Conservation (phyloP, 1,140 invertebrate genomes). For the Magallana gigas region DNA sequence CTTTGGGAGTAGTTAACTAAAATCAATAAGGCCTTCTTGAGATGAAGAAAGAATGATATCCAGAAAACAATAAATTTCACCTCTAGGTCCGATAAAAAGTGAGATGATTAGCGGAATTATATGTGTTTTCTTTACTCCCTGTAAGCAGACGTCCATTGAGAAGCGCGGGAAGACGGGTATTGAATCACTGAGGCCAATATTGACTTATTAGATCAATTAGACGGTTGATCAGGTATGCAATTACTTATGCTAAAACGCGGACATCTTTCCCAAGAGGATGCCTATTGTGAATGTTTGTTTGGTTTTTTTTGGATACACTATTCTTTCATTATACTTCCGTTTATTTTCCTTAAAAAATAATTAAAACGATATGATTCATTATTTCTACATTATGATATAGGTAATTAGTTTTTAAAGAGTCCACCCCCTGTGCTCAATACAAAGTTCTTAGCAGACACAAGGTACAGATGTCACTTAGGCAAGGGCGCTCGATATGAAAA, state of each 20-base stretch:
- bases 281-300: neutral
- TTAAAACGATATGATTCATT: neutral
- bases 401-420: constrained; percentile 17
- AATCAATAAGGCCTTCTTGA: constrained; percentile 13
- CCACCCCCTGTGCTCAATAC: neutral
- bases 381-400: neutral
- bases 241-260: neutral
- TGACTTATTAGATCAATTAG: constrained; percentile 25
- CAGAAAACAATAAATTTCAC: neutral
- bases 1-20: neutral
- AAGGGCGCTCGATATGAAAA: constrained; percentile 9
- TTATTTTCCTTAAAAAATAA: neutral
- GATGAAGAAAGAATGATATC: neutral
- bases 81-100: constrained; percentile 8
- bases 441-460: neutral
- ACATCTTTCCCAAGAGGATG: neutral
- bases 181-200: neutral
- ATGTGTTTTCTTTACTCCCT: neutral
- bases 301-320: neutral
- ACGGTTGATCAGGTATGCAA: constrained; percentile 1
- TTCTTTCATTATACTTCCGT: neutral
- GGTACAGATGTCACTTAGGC: neutral
- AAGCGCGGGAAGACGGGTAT: neutral
- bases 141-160: neutral
- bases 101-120: neutral